Conservation (phyloP, 2,888 invertebrate genomes). For the Plusia festucae region DNA sequence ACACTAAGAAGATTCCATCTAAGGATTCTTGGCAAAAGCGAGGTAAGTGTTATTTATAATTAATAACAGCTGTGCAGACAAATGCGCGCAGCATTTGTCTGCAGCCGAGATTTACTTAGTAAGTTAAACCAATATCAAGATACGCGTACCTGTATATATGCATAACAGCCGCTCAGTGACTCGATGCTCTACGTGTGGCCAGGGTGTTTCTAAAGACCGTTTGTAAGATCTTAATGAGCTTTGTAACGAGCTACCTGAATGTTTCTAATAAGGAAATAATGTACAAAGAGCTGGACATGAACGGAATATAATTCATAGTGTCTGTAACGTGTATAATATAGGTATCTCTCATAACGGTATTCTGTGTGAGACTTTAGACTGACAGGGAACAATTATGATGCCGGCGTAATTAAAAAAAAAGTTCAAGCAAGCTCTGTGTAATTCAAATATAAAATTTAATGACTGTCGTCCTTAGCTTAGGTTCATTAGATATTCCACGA, state of each 20-base stretch:
- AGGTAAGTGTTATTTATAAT: conserved; percentile 45
- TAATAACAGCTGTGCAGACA: neutral
- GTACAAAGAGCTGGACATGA: neutral
- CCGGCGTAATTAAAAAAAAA: neutral
- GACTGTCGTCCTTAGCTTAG: neutral
- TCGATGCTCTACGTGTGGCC: neutral
- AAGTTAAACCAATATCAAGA: conserved; percentile 20
- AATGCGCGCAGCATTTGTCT: conserved; percentile 8
- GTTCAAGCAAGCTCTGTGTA: too few relatives aligned
- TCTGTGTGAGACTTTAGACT: neutral
- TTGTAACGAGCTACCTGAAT: neutral
- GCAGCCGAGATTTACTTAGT: conserved; percentile 20
- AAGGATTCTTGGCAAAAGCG: conserved; percentile 15
- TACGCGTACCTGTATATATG: neutral
- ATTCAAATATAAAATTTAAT: neutral
- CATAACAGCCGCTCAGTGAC: conserved; percentile 3
- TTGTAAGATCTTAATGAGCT: neutral
- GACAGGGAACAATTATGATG: neutral
- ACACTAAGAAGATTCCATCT: conserved; percentile 25
- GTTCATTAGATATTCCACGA: conserved; percentile 29
- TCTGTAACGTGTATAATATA: too few relatives aligned
- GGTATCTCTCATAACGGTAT: neutral
- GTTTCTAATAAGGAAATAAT: conserved; percentile 1
- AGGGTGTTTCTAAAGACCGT: conserved; percentile 7
- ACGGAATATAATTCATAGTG: conserved; percentile 9